Evolutionary conservation across 2,888 invertebrate genomes (phyloP), one percentile per base, ranked within the genome.

Genomic region (Priocnemis perturbator): DNA sequence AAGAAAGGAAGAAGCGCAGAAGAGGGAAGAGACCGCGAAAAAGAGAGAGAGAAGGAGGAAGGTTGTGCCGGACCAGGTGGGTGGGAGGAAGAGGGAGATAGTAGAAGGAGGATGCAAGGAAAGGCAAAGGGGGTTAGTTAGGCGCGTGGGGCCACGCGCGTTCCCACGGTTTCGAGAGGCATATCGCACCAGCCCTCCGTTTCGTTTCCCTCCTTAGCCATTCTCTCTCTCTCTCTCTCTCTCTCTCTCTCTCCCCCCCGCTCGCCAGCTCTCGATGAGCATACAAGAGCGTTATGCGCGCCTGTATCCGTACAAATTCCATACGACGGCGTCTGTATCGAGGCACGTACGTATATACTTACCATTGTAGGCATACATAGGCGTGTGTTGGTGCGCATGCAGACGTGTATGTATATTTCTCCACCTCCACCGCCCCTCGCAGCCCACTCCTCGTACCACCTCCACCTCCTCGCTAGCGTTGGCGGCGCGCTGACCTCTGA

Each of bases 111-210:
- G 58, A 57, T 64, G 60, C 47, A 57, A 73, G 73, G 64, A 45
- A 59, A 60, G 69, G 78, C 68, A 67, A 63, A 77, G 81, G 85
- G 86, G 86, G 87, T 85, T 86, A 86, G 87, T 86, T 84, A 83
- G 87, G 86, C 87, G 87, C 87, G 87, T 88, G 87, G 87, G 86
- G 82, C 87, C 85, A 87, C 87, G 85, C 83, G 85, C 85, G 87
- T 88, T 88, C 88, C 88, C 87, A 88, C 88, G 88, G 86, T 88
- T 86, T 85, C 86, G 83, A 86, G 83, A 85, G 84, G 86, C 85
- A 85, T 87, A 87, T 87, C 87, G 86, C 85, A 84, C 86, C 85
- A 84, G 82, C 78, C 83, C 81, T 80, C 80, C 74, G 72, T 81
- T 74, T 81, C 74, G 72, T 71, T 71, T 77, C 76, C 73, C 77